Percentiles rank a stretch among this genome's conserved stretches.
phyloP scores from a whole-genome alignment of 2,113 vertebrate genomes.

The Phrynosoma blainvillii region DNA sequence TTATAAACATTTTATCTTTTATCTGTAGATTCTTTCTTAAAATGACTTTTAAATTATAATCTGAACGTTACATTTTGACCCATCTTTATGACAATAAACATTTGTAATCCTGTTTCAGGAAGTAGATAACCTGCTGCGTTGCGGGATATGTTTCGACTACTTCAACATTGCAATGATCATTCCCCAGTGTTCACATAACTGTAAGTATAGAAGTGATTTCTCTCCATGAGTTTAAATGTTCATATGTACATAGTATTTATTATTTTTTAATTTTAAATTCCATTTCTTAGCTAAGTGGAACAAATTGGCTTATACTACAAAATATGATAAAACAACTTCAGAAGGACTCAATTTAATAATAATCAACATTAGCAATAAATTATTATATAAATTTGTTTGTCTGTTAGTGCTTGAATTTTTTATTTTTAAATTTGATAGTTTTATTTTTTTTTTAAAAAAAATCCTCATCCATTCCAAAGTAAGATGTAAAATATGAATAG shows the following conservation, averaged over 20 bases:
- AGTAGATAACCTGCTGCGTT: conserved; percentile 87
- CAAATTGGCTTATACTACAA: not conserved
- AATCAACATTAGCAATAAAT: no score
- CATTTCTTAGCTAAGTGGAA: not conserved
- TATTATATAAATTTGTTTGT: no score
- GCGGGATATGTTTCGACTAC: conserved; percentile 95
- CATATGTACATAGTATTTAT: not conserved
- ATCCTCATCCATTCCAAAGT: not conserved
- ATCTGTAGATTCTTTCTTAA: not conserved
- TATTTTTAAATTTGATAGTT: not conserved
- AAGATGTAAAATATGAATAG: not conserved
- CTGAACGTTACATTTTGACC: not conserved
- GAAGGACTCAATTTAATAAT: no score
- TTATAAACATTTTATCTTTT: not conserved
- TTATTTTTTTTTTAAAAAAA: no score
- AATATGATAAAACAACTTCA: not conserved
- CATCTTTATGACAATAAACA: not conserved
- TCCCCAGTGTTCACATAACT: conserved; percentile 94
- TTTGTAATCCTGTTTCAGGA: conserved; percentile 72
- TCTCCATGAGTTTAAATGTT: not conserved
- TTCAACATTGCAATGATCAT: conserved; percentile 93
- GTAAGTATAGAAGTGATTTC: conserved; percentile 79
- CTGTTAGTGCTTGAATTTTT: not conserved
- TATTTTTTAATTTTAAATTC: not conserved
- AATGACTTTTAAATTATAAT: not conserved